Evolutionary conservation across 2,113 vertebrate species (phyloP).

Genomic region (Oreamnos americanus): DNA sequence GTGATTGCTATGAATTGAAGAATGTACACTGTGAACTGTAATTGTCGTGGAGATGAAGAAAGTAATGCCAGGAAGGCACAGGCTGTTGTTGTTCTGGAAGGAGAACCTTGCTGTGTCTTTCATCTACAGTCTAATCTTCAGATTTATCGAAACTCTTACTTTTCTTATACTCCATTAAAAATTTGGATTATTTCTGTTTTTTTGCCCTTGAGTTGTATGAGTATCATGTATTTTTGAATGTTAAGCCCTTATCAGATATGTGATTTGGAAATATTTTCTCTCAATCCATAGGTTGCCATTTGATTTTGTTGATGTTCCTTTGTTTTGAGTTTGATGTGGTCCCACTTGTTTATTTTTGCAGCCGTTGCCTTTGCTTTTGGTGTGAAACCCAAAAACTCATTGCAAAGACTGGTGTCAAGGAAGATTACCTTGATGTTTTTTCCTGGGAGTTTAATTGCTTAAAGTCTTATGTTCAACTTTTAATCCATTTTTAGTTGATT

Average conservation of each 20-base stretch:
- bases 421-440: neutral
- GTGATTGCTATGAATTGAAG: neutral
- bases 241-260: neutral
- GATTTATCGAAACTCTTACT: neutral
- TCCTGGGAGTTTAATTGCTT: neutral
- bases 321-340: neutral
- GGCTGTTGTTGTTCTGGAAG: neutral
- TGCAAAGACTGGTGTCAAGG: neutral
- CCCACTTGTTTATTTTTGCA: neutral
- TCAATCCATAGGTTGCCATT: neutral
- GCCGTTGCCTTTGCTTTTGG: neutral
- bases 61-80: neutral
- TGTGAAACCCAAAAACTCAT: neutral
- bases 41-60: neutral
- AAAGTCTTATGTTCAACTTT: neutral
- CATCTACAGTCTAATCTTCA: neutral
- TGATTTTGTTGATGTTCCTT: neutral
- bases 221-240: neutral
- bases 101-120: neutral
- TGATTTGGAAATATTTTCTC: neutral
- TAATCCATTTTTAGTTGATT: neutral
- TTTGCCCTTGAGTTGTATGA: neutral
- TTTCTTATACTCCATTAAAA: neutral
- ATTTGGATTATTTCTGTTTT: neutral
- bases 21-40: fast-evolving